phyloP scores from a whole-genome alignment of 1,140 invertebrate genomes.

The Ceratoteleas bidentatus region DNA sequence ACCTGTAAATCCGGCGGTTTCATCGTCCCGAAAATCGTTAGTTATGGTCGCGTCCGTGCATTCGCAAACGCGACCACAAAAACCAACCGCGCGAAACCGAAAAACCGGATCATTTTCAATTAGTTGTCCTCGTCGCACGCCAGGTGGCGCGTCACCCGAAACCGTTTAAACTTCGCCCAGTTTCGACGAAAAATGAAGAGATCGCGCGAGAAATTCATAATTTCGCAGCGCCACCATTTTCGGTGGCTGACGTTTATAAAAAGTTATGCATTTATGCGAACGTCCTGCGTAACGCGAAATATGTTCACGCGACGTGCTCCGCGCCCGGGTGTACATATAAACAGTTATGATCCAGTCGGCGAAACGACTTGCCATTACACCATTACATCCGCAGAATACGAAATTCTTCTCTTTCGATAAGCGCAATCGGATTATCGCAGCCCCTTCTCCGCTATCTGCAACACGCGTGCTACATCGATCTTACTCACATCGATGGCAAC shows the following conservation, averaged over 20 bases:
- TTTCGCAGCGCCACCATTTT: constrained; percentile 44
- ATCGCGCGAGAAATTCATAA: constrained; percentile 18
- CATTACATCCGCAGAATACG: constrained; percentile 63
- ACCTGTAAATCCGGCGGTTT: constrained; percentile 10
- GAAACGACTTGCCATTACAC: constrained; percentile 67
- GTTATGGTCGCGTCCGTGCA: too few relatives aligned
- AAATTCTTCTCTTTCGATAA: constrained; percentile 66
- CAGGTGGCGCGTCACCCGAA: too few relatives aligned
- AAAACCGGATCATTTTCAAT: too few relatives aligned
- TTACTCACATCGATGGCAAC: constrained; percentile 52
- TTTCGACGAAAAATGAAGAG: constrained; percentile 16
- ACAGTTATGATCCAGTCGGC: constrained; percentile 66
- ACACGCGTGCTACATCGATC: constrained; percentile 57
- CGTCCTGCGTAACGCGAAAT: constrained; percentile 61
- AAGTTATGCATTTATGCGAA: constrained; percentile 62
- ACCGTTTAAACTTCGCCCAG: background rate
- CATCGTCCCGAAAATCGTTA: constrained; percentile 3
- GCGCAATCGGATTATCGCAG: constrained; percentile 56
- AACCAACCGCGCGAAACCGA: too few relatives aligned
- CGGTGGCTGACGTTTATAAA: constrained; percentile 46
- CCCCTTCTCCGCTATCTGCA: constrained; percentile 44
- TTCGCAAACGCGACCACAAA: too few relatives aligned
- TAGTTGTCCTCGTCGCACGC: too few relatives aligned
- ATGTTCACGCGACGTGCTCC: constrained; percentile 62
- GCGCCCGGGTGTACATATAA: constrained; percentile 58